Percentiles rank a stretch among this genome's conserved stretches.
Conservation (phyloP, 1,140 invertebrate species). For the Agrilus planipennis region DNA sequence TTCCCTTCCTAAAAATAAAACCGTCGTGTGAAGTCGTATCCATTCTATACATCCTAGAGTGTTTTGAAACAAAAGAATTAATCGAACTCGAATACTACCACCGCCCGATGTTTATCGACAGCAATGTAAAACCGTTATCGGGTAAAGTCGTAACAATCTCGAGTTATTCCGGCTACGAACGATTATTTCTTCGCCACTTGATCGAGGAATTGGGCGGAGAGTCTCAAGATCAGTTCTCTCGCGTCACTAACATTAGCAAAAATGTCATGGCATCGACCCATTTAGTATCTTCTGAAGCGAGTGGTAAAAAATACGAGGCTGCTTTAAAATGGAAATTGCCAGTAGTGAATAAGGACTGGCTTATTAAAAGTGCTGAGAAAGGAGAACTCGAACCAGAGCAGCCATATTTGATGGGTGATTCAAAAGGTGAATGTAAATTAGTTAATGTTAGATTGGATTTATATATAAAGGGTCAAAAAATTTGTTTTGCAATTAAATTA, state of each 20-base stretch:
- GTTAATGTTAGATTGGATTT: slow-evolving; percentile 12
- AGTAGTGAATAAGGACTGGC: slow-evolving; percentile 63
- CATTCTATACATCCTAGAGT: slow-evolving; percentile 47
- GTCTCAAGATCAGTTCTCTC: slow-evolving; percentile 54
- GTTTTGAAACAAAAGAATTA: slow-evolving; percentile 45
- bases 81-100: slow-evolving; percentile 51
- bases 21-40: slow-evolving; percentile 43
- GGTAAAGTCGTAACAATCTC: slow-evolving; percentile 67
- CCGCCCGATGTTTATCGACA: slow-evolving; percentile 37
- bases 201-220: slow-evolving; percentile 57
- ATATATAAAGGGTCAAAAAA: too few species aligned
- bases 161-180: slow-evolving; percentile 56
- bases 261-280: slow-evolving; percentile 54
- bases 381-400: slow-evolving; percentile 39
- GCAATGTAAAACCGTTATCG: slow-evolving; percentile 40
- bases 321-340: slow-evolving; percentile 74
- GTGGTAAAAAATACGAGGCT: slow-evolving; percentile 71
- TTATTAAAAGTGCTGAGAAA: slow-evolving; percentile 51
- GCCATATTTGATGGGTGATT: slow-evolving; percentile 48
- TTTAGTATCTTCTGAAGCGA: slow-evolving; percentile 57
- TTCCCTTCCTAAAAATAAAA: slow-evolving; percentile 17
- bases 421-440: slow-evolving; percentile 21
- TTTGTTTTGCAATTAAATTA: too few species aligned
- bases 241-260: slow-evolving; percentile 39
- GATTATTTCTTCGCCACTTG: slow-evolving; percentile 56